A percentile compares a stretch with the other conserved stretches of the same genome.
These are phyloP conservation scores for Oncorhynchus kisutch DNA, from an alignment of 2,113 vertebrate species.

Conservation along the genomic window DNA sequence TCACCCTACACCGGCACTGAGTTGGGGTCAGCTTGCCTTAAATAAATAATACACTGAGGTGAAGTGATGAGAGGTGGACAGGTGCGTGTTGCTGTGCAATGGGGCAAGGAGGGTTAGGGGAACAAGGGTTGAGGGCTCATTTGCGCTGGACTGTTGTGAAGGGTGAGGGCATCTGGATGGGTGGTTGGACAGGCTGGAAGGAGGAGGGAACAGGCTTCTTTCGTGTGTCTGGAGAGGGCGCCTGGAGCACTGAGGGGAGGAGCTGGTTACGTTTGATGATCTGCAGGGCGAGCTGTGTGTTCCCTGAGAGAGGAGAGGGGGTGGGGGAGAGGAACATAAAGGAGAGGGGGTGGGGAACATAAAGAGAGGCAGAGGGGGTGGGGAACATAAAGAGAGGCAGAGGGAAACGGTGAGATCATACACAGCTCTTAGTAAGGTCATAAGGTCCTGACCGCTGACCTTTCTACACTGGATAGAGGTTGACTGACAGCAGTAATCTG, in stretches of 20 bases:
- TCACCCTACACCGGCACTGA: not conserved
- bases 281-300: conserved; percentile 96
- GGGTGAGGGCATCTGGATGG: conserved; percentile 83
- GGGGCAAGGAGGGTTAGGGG: not conserved
- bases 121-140: conserved; percentile 61
- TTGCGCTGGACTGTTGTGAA: conserved; percentile 94
- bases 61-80: not conserved
- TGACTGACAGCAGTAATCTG: not conserved
- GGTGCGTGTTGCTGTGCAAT: conserved; percentile 11
- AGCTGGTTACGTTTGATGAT: conserved; percentile 99
- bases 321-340: not conserved
- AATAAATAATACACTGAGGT: conserved; percentile 36
- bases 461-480: not conserved
- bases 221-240: conserved; percentile 79
- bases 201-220: conserved; percentile 81
- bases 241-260: conserved; percentile 81
- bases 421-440: not conserved
- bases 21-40: conserved; percentile 12
- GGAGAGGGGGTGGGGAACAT: too few species aligned
- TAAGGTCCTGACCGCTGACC: not conserved
- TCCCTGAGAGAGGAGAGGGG: conserved; percentile 74
- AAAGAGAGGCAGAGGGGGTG: too few species aligned
- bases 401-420: not conserved
- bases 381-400: not conserved
- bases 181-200: conserved; percentile 77